phyloP scores from a whole-genome alignment of 2,797 vertebrate species.

The Propithecus deckenii region DNA sequence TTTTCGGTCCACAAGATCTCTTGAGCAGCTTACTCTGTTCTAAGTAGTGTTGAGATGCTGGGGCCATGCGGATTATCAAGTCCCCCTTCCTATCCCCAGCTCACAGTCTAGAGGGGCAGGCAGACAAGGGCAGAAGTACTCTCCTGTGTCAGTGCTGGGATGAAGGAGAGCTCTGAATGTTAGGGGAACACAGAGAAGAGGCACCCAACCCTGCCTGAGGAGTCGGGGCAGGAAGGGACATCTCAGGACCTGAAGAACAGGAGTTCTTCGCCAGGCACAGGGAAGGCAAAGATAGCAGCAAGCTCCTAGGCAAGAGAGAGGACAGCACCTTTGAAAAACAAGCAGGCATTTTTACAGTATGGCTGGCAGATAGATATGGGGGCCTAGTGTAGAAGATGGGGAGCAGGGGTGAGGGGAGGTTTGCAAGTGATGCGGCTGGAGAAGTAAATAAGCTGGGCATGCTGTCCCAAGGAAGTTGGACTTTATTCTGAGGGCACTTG shows the following conservation, averaged over 20 bases:
- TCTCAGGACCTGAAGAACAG: not conserved
- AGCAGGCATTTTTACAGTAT: not conserved
- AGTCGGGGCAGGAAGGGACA: not conserved
- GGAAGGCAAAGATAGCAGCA: not conserved
- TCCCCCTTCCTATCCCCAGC: not conserved
- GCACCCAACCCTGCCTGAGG: not conserved
- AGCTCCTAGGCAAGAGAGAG: not conserved
- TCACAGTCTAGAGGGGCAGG: not conserved
- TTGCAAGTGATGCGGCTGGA: not conserved
- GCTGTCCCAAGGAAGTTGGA: not conserved
- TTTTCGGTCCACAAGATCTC: not conserved
- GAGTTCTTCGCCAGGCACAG: not conserved
- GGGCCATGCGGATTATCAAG: not conserved
- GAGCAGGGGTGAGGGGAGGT: not conserved
- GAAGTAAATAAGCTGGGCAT: not conserved
- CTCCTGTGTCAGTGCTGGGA: not conserved
- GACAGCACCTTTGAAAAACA: not conserved
- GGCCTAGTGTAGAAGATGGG: not conserved
- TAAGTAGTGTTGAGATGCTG: not conserved
- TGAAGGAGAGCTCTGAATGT: not conserved
- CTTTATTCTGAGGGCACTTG: not conserved
- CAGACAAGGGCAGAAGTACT: not conserved
- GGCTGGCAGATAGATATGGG: not conserved
- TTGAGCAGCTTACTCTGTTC: not conserved
- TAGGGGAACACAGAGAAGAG: not conserved